phyloP scores from a whole-genome alignment of 2,888 invertebrate genomes.

The Tridacna crocea region DNA sequence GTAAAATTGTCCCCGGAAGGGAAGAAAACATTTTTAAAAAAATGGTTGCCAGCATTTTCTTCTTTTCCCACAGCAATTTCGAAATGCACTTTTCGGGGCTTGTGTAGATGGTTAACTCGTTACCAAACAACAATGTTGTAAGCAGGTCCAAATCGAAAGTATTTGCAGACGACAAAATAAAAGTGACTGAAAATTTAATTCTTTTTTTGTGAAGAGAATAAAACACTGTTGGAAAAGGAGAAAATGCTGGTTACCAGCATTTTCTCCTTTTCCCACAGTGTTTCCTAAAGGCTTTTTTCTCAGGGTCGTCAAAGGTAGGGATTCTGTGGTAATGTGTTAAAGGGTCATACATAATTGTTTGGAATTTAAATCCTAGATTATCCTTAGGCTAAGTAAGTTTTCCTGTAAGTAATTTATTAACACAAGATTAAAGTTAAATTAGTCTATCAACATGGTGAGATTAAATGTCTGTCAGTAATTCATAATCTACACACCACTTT shows the following conservation, averaged over 20 bases:
- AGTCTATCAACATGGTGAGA: neutral
- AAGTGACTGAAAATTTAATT: too few species aligned
- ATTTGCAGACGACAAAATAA: too few species aligned
- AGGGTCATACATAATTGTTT: too few species aligned
- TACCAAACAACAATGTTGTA: too few species aligned
- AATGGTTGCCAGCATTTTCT: neutral
- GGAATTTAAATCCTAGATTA: neutral
- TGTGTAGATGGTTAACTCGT: too few species aligned
- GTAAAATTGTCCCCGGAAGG: neutral
- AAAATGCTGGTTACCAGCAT: neutral
- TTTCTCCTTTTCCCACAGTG: neutral
- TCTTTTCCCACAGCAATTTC: neutral
- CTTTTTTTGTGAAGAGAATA: too few species aligned
- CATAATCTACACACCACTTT: too few species aligned
- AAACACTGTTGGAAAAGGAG: neutral
- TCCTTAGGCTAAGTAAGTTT: neutral
- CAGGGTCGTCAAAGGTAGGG: too few species aligned
- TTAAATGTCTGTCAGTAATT: neutral
- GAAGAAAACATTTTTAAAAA: neutral
- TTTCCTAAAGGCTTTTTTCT: too few species aligned
- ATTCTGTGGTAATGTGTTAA: too few species aligned
- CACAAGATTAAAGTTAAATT: slow-evolving; percentile 1
- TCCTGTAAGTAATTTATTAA: neutral
- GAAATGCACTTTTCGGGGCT: neutral
- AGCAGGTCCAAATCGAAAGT: too few species aligned